A percentile compares a stretch with the other conserved stretches of the same genome.
Evolutionary conservation across 2,888 invertebrate species (phyloP).

Genomic region (Blera fallax): DNA sequence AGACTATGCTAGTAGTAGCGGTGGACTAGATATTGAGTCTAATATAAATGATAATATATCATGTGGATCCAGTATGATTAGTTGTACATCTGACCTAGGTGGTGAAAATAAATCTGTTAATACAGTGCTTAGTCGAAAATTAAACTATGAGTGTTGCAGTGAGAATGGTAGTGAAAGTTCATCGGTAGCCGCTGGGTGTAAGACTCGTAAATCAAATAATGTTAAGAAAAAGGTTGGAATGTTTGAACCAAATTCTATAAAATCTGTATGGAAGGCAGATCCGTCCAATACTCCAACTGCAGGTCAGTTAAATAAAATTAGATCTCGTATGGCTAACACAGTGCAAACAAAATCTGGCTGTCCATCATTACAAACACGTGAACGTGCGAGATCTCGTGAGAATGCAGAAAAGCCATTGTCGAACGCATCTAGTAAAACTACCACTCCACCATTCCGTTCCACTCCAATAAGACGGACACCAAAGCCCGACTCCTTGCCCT

Average conservation of each 20-base stretch:
- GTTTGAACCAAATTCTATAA: slow-evolving; percentile 81
- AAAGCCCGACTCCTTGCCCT: slow-evolving; percentile 82
- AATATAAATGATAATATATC: slow-evolving; percentile 82
- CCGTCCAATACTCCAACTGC: slow-evolving; percentile 51
- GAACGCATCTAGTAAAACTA: slow-evolving; percentile 82
- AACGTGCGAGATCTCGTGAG: slow-evolving; percentile 85
- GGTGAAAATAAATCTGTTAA: slow-evolving; percentile 82
- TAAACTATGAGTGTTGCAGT: slow-evolving; percentile 82
- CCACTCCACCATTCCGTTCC: slow-evolving; percentile 77
- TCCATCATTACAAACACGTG: slow-evolving; percentile 83
- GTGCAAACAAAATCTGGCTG: slow-evolving; percentile 83
- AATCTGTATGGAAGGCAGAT: slow-evolving; percentile 47
- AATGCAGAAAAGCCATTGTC: slow-evolving; percentile 83
- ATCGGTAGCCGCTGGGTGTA: slow-evolving; percentile 83
- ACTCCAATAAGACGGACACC: slow-evolving; percentile 76
- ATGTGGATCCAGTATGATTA: slow-evolving; percentile 90
- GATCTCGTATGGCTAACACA: slow-evolving; percentile 82
- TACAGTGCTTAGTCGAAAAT: slow-evolving; percentile 74
- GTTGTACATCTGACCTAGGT: slow-evolving; percentile 88
- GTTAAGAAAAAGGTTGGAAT: slow-evolving; percentile 85
- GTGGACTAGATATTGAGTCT: slow-evolving; percentile 83
- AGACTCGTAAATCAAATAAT: slow-evolving; percentile 75
- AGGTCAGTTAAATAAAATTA: slow-evolving; percentile 76
- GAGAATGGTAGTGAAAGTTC: slow-evolving; percentile 91
- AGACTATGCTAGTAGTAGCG: slow-evolving; percentile 87